Evolutionary conservation across 2,113 vertebrate genomes (phyloP).

Genomic region (Theristicus caerulescens): DNA sequence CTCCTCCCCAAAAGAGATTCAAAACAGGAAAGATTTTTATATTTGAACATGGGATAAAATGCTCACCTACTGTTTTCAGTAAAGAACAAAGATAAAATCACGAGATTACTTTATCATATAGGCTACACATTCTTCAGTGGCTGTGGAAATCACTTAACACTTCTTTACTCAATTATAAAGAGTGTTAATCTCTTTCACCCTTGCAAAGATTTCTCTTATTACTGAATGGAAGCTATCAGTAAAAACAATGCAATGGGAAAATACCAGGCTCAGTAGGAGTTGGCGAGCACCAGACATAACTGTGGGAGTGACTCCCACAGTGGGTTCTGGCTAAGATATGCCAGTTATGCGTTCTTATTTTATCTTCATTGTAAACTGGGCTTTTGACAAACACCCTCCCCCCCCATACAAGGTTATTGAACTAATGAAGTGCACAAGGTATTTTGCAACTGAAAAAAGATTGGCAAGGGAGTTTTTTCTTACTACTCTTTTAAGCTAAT

Average conservation of each 20-base stretch:
- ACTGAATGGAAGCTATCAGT: conserved; percentile 29
- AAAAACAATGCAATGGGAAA: conserved; percentile 56
- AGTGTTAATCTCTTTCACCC: background rate
- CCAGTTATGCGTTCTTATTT: conserved; percentile 39
- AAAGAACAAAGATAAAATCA: background rate
- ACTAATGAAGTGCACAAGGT: background rate
- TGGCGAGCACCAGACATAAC: conserved; percentile 29
- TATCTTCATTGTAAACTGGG: background rate
- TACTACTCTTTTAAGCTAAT: background rate
- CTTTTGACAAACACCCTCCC: background rate
- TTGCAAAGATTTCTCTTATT: background rate
- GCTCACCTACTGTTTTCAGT: background rate
- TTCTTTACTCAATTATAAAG: background rate
- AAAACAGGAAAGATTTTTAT: background rate
- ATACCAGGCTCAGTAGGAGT: conserved; percentile 45
- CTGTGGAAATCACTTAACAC: background rate
- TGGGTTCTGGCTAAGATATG: conserved; percentile 18
- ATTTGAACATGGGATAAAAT: background rate
- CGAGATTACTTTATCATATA: background rate
- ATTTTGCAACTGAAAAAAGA: background rate
- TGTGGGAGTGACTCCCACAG: conserved; percentile 50
- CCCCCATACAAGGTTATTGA: background rate
- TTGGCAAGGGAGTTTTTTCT: background rate
- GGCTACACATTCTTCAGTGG: background rate
- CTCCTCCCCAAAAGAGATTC: background rate